Evolutionary conservation across 2,888 invertebrate species (phyloP).

Genomic region (Horisme vitalbata): DNA sequence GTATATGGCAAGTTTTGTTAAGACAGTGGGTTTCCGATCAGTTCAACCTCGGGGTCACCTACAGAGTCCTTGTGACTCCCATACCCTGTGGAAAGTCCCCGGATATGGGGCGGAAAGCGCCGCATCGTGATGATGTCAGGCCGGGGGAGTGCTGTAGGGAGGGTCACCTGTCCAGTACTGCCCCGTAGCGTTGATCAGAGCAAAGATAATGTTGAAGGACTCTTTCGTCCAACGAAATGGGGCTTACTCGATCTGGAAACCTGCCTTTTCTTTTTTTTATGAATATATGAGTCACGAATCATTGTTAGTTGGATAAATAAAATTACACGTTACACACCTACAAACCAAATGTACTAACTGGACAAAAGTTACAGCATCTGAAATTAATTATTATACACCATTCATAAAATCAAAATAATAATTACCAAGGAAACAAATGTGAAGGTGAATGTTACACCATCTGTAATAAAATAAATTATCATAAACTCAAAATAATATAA

Average conservation of each 20-base stretch:
- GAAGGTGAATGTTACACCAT: no score
- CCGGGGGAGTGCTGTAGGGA: conserved; percentile 62
- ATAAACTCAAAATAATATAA: no score
- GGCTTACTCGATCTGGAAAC: conserved; percentile 79
- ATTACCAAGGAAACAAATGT: no score
- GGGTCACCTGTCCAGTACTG: conserved; percentile 59
- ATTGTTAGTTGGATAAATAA: no score
- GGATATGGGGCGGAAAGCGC: conserved; percentile 79
- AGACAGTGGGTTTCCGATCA: conserved; percentile 59
- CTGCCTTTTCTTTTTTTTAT: conserved; percentile 18
- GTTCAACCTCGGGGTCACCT: conserved; percentile 75
- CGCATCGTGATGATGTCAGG: conserved; percentile 61
- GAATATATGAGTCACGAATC: neutral
- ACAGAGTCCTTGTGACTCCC: conserved; percentile 61
- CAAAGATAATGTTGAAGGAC: conserved; percentile 72
- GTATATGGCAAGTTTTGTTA: neutral
- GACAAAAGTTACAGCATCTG: no score
- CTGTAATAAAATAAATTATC: no score
- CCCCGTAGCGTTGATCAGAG: conserved; percentile 77
- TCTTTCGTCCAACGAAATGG: conserved; percentile 69
- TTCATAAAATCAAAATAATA: no score
- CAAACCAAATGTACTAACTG: no score
- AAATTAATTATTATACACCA: no score
- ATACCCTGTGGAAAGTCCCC: conserved; percentile 83
- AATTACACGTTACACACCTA: no score